Percentiles rank a stretch among this genome's conserved stretches.
phyloP scores from a whole-genome alignment of 2,888 invertebrate genomes.

The Machimus rusticus region DNA sequence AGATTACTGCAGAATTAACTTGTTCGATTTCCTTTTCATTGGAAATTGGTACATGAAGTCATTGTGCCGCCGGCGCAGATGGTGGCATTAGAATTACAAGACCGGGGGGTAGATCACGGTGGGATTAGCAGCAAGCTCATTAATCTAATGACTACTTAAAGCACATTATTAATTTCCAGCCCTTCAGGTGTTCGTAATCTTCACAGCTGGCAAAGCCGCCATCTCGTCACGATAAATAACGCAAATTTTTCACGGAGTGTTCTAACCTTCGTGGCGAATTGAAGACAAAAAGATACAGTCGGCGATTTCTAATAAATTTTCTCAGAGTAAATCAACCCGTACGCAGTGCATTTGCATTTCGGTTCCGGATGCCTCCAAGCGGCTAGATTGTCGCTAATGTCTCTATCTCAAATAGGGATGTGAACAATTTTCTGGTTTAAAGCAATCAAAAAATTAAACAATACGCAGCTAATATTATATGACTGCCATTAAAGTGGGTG shows the following conservation, averaged over 20 bases:
- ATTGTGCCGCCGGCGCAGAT: neutral
- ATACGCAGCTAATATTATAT: conserved; percentile 25
- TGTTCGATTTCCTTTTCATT: neutral
- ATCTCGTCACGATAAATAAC: neutral
- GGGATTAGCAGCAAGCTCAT: neutral
- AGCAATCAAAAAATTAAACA: conserved; percentile 30
- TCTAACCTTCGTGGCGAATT: neutral
- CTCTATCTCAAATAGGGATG: conserved; percentile 11
- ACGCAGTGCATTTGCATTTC: conserved; percentile 17
- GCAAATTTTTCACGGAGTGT: neutral
- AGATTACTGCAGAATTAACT: neutral
- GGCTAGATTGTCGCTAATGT: conserved; percentile 20
- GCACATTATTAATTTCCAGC: neutral
- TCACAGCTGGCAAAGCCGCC: neutral
- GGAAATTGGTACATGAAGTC: neutral
- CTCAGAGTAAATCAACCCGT: neutral
- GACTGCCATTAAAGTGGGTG: conserved; percentile 7
- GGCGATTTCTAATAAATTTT: neutral
- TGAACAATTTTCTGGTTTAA: conserved; percentile 37
- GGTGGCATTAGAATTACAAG: neutral
- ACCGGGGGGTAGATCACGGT: neutral
- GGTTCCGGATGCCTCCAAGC: conserved; percentile 25
- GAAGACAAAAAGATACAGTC: neutral
- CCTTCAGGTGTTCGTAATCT: neutral
- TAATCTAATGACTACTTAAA: neutral